These are phyloP conservation scores for Eptesicus fuscus DNA, from an alignment of 2,113 vertebrate genomes.

Conservation along the genomic window DNA sequence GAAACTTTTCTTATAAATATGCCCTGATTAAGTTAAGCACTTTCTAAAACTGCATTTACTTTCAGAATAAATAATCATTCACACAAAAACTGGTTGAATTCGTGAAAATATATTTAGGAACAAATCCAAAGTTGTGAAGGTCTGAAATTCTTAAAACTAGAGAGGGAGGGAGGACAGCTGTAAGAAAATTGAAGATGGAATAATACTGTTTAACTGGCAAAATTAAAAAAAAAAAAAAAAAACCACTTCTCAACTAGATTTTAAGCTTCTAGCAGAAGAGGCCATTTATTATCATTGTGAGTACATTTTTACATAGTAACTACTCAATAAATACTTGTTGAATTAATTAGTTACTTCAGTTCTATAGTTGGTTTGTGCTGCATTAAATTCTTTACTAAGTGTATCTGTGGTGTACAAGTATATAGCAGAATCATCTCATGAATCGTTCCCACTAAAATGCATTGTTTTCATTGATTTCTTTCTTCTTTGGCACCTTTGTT, in stretches of 20 bases:
- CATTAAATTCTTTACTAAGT: conserved; percentile 8
- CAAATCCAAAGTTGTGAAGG: neutral
- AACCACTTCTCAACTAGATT: neutral
- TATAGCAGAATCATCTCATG: conserved; percentile 33
- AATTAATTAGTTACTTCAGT: conserved; percentile 51
- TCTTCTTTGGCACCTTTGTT: neutral
- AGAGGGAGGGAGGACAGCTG: neutral
- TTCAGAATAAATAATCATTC: conserved; percentile 2
- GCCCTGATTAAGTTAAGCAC: conserved; percentile 1
- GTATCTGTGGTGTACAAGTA: neutral
- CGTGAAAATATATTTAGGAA: neutral
- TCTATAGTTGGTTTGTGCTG: neutral
- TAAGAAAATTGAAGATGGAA: neutral
- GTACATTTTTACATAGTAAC: neutral
- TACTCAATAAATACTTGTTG: conserved; percentile 36
- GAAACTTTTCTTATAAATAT: neutral
- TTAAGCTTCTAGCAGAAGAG: neutral
- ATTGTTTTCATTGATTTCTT: conserved; percentile 60
- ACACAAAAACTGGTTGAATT: neutral
- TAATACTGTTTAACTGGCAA: neutral
- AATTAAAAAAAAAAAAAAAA: neutral
- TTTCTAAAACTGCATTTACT: neutral
- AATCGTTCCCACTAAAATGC: conserved; percentile 26
- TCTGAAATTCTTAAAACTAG: neutral
- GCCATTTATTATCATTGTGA: neutral